A percentile compares a stretch with the other conserved stretches of the same genome.
Evolutionary conservation across 2,113 vertebrate genomes (phyloP).

Genomic region (Machaerirhynchus nigripectus): DNA sequence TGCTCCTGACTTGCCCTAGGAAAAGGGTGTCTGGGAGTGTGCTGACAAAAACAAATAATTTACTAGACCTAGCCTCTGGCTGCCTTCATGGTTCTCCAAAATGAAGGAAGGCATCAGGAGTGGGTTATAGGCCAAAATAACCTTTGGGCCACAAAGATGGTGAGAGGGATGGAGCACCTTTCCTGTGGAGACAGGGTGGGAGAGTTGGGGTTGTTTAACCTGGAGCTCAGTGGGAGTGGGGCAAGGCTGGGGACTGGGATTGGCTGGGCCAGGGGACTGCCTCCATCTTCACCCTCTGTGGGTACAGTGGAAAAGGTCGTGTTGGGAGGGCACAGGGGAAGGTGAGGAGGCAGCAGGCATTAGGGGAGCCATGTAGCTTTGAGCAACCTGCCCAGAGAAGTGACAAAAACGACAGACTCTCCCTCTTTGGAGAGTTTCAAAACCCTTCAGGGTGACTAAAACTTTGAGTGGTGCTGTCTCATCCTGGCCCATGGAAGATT

Average conservation of each 20-base stretch:
- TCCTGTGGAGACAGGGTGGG: not conserved
- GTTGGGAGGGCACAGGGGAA: rapidly evolving
- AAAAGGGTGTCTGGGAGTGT: not conserved
- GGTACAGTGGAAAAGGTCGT: rapidly evolving
- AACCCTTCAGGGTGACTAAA: not conserved
- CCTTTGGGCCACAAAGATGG: not conserved
- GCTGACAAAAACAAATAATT: not conserved
- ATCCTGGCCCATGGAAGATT: rapidly evolving
- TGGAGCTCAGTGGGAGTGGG: not conserved
- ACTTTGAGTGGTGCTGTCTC: rapidly evolving
- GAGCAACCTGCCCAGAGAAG: not conserved
- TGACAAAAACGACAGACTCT: not conserved
- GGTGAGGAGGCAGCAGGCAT: not conserved
- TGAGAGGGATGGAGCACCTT: not conserved
- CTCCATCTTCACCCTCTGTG: rapidly evolving
- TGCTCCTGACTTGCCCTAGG: not conserved
- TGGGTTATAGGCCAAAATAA: not conserved
- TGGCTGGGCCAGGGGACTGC: too few species aligned
- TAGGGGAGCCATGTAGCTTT: not conserved
- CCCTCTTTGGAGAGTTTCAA: not conserved
- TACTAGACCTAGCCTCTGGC: not conserved
- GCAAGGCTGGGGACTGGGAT: too few species aligned
- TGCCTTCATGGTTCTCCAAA: not conserved
- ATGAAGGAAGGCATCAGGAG: not conserved
- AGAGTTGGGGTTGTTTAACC: not conserved